Percentiles rank a stretch among this genome's conserved stretches.
Evolutionary conservation across 2,797 vertebrate species (phyloP).

Genomic region (Lutjanus campechanus): DNA sequence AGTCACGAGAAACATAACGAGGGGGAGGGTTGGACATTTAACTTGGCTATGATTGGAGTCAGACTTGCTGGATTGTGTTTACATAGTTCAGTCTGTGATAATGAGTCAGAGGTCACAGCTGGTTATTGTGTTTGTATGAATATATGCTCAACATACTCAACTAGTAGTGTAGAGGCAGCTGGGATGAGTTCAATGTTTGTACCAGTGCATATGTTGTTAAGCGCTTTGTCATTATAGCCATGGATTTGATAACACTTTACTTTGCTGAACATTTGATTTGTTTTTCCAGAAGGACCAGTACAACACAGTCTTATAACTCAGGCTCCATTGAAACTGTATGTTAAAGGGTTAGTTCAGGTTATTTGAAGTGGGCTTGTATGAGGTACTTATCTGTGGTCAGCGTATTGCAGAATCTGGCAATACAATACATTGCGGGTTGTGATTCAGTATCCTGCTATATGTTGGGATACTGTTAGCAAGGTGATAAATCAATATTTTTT

Average conservation of each 20-base stretch:
- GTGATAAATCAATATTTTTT: too few relatives aligned
- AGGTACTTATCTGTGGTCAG: too few relatives aligned
- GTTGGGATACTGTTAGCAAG: too few relatives aligned
- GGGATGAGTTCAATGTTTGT: neutral
- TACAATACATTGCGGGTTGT: too few relatives aligned
- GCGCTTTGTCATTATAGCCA: neutral
- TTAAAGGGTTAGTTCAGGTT: neutral
- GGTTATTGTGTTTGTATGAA: neutral
- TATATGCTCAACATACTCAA: neutral
- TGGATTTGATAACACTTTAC: neutral
- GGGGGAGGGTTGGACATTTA: neutral
- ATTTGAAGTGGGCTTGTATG: too few relatives aligned
- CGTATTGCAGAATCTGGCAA: too few relatives aligned
- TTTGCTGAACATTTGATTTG: constrained; percentile 1
- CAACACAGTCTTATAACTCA: neutral
- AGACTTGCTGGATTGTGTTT: neutral
- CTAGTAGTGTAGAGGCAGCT: neutral
- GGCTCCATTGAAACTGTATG: constrained; percentile 1
- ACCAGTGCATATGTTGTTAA: neutral
- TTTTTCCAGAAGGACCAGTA: neutral
- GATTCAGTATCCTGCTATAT: too few relatives aligned
- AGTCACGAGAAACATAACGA: neutral
- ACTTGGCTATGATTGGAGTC: neutral
- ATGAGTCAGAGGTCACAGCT: constrained; percentile 5
- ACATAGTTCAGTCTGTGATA: constrained; percentile 1